These are phyloP conservation scores for Pseudeuparius sepicola DNA, from an alignment of 2,888 invertebrate genomes.

Conservation along the genomic window DNA sequence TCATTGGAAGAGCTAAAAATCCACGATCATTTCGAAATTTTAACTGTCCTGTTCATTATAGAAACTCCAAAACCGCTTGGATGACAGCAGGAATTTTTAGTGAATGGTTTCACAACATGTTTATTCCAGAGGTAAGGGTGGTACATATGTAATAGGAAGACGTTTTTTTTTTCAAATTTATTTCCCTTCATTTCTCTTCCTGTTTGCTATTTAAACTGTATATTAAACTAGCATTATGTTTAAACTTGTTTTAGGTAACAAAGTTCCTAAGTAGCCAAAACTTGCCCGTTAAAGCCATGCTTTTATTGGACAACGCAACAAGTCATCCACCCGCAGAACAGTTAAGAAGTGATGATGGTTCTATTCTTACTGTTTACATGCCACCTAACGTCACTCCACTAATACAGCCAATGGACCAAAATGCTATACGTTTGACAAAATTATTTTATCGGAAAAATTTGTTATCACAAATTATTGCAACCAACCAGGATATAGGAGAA, in stretches of 20 bases:
- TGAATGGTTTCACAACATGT: constrained; percentile 15
- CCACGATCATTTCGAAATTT: constrained; percentile 17
- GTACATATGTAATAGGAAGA: neutral
- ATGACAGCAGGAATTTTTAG: constrained; percentile 16
- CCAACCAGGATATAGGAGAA: constrained; percentile 2
- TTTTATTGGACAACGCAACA: constrained; percentile 7
- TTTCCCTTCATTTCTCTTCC: constrained; percentile 3
- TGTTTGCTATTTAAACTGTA: constrained; percentile 3
- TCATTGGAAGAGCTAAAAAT: constrained; percentile 17
- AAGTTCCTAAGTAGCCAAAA: constrained; percentile 8
- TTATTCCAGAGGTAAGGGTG: constrained; percentile 12
- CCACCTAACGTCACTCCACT: constrained; percentile 12
- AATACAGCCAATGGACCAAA: constrained; percentile 11
- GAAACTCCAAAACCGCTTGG: constrained; percentile 16
- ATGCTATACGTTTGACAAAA: constrained; percentile 8
- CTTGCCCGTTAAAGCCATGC: constrained; percentile 8
- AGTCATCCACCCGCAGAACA: constrained; percentile 6
- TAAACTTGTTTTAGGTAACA: constrained; percentile 9
- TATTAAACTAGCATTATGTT: no score
- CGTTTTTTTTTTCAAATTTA: constrained; percentile 4
- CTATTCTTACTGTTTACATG: constrained; percentile 11
- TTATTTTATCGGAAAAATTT: neutral
- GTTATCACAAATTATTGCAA: constrained; percentile 2
- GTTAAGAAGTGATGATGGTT: constrained; percentile 12
- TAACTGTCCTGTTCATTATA: constrained; percentile 12